Conservation (phyloP, 2,888 invertebrate species). For the Acronicta psi region DNA sequence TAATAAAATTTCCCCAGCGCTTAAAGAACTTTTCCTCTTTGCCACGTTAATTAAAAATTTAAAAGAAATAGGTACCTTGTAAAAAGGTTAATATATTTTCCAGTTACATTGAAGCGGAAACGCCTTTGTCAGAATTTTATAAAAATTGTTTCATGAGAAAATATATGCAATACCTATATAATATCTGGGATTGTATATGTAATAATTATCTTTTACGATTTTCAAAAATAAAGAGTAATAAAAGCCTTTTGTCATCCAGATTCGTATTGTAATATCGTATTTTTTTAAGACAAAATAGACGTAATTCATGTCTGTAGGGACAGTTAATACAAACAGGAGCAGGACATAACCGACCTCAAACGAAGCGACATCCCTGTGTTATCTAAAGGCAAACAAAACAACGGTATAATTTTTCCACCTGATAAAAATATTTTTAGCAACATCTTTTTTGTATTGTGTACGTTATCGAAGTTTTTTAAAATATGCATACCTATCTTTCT, state of each 20-base stretch:
- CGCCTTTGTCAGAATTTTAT: neutral
- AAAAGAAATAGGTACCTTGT: slow-evolving; percentile 9
- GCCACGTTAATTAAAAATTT: slow-evolving; percentile 18
- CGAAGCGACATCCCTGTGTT: slow-evolving; percentile 14
- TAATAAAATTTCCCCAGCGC: slow-evolving; percentile 1
- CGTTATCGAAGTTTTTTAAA: too few relatives aligned
- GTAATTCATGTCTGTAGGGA: slow-evolving; percentile 31
- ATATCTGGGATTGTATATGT: slow-evolving; percentile 3
- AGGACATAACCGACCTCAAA: slow-evolving; percentile 16
- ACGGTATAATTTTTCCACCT: slow-evolving; percentile 11
- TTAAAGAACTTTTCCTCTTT: slow-evolving; percentile 6
- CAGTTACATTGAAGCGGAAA: neutral
- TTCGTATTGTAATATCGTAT: neutral
- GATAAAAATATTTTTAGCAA: slow-evolving; percentile 1
- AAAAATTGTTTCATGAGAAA: too few relatives aligned
- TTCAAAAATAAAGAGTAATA: slow-evolving; percentile 3
- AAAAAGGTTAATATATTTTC: slow-evolving; percentile 9
- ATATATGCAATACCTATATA: too few relatives aligned
- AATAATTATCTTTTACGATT: slow-evolving; percentile 1
- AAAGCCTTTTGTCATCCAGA: neutral
- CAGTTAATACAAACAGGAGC: slow-evolving; percentile 18
- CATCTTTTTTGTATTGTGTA: slow-evolving; percentile 5
- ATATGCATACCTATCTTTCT: too few relatives aligned
- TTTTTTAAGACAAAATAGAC: slow-evolving; percentile 21
- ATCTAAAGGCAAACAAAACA: slow-evolving; percentile 27